These are phyloP conservation scores for Ctenodactylus gundi DNA, from an alignment of 2,113 vertebrate species.

Conservation along the genomic window DNA sequence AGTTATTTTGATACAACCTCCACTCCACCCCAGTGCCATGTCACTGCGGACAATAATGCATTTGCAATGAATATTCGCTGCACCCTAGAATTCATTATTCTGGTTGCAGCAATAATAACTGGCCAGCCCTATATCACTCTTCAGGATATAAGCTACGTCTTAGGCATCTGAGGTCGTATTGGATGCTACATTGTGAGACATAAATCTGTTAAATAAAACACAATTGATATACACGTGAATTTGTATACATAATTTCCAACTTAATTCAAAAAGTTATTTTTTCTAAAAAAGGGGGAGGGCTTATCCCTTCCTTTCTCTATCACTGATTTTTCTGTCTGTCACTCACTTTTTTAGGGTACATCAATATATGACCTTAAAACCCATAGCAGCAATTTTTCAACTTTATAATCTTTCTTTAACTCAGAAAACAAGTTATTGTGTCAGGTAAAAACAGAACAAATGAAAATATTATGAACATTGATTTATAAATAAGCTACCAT, in stretches of 20 bases:
- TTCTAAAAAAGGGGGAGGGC: background rate
- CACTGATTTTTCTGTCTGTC: background rate
- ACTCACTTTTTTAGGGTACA: background rate
- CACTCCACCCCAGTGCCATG: background rate
- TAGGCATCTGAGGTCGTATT: background rate
- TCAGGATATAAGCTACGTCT: background rate
- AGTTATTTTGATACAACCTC: background rate
- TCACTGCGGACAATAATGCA: background rate
- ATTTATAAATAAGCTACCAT: background rate
- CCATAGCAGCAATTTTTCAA: background rate
- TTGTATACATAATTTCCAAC: background rate
- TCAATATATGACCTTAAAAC: background rate
- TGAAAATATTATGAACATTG: background rate
- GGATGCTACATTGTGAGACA: background rate
- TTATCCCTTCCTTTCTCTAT: background rate
- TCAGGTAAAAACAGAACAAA: slow-evolving; percentile 21
- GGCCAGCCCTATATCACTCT: background rate
- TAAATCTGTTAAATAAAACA: background rate
- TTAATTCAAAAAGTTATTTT: slow-evolving; percentile 21
- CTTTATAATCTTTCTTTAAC: background rate
- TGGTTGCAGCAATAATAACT: background rate
- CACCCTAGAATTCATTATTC: slow-evolving; percentile 38
- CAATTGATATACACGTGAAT: background rate
- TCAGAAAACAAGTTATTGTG: background rate
- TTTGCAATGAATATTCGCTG: slow-evolving; percentile 28